A percentile compares a stretch with the other conserved stretches of the same genome.
Conservation (phyloP, 2,797 vertebrate genomes). For the Mus spretus region DNA sequence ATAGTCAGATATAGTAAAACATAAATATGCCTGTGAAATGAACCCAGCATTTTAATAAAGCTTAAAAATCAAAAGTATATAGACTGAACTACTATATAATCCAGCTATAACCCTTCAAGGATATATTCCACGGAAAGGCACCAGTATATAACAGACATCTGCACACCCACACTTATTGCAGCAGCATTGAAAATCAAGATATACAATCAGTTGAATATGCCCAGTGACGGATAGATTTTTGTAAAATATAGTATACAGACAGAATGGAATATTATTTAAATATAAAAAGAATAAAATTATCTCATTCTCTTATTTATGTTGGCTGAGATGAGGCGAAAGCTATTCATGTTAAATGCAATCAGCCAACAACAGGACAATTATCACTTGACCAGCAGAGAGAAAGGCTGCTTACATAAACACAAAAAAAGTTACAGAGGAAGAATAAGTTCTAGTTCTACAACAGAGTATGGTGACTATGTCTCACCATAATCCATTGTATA, state of each 20-base stretch:
- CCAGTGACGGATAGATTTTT: background rate
- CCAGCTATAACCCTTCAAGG: background rate
- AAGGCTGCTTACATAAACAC: background rate
- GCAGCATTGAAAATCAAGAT: background rate
- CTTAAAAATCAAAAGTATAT: background rate
- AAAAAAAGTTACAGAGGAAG: background rate
- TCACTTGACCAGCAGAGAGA: background rate
- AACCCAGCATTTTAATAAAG: background rate
- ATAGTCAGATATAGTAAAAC: background rate
- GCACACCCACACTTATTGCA: background rate
- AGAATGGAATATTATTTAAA: background rate
- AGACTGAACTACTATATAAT: background rate
- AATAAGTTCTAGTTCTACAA: background rate
- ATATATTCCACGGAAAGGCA: background rate
- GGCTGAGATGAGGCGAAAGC: background rate
- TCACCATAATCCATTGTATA: background rate
- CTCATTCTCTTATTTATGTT: background rate
- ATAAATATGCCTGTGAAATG: background rate
- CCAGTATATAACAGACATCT: background rate
- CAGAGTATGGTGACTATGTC: background rate
- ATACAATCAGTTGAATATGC: background rate
- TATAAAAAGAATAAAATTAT: background rate
- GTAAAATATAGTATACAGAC: background rate
- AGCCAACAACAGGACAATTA: background rate
- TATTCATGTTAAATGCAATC: background rate